Base-by-base conservation (phyloP, 2,797 vertebrate species). In the Cyprinodon diabolis region DNA sequence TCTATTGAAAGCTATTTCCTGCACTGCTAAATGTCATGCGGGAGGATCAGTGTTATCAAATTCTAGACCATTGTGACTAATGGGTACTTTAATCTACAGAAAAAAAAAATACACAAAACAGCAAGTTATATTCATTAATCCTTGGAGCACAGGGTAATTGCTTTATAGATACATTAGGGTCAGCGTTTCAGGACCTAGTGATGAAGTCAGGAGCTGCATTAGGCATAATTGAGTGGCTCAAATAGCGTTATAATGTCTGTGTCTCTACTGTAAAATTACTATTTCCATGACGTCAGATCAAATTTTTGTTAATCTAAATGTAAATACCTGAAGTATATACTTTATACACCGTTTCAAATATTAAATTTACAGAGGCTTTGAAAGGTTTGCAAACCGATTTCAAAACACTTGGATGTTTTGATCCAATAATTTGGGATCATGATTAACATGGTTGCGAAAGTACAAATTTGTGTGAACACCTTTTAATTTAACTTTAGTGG, bases 121-220 rank as follows among this genome's bases (percentile, higher is more conserved):
- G 55, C 77, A 76, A 88, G 83, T 90, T 83, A 80, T 85, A 87
- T 85, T 92, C 87, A 92, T 93, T 90, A 91, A 86, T 74, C 76
- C 67, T 68, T 49, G n/a, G 74, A 88, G 79, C 66, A 74, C 68
- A 74, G 66, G 84, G 85, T 92, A 93, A 93, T 90, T 90, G 80
- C 79, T 85, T 92, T 92, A 92, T 77, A 87, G 86, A 87, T 90
- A 83, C 90, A 91, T 91, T 91, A 93, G 87, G 75, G 82, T 76
- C 80, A 84, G 85, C 83, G 49, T 87, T 91, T 89, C 83, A 85
- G 75, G 78, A 77, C 77, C 78, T 69, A 48, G 86, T 84, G 87
- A 89, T 88, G 89, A 92, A 88, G 86, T 88, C 82, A 57, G 70
- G 72, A 76, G 87, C 81, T 77, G 77, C 80, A 84, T 63, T 68